Base-by-base conservation (phyloP, 2,888 invertebrate species). In the Tetramorium bicarinatum region DNA sequence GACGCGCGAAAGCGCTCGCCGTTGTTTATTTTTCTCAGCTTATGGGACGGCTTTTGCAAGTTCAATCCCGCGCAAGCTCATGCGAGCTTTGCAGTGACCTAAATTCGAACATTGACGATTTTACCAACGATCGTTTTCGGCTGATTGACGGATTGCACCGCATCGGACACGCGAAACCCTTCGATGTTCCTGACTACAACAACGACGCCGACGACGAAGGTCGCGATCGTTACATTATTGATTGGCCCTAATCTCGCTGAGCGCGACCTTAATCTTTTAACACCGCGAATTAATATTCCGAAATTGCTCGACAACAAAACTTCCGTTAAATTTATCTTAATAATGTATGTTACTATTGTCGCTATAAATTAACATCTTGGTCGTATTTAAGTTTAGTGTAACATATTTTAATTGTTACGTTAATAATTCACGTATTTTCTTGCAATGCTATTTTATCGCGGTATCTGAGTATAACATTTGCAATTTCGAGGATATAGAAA, bases 41-140 rank as follows among this genome's bases (percentile, higher is more conserved):
- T 90, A 90, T 85, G 75, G 18, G 29, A n/a, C 59, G 15, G 25
- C 86, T 80, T 87, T 29, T 47, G 25, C 66, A 89, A 38, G 52
- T 86, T 85, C 87, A 85, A 89, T 89, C 83, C 86, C 41, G 83
- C 88, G 85, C 86, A 67, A 82, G 77, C 81, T 74, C 69, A 85
- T 75, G 82, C 79, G 61, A 76, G 89, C 88, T 87, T 88, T 88
- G 85, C 88, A 74, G 87, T 90, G 92, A 92, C 91, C 91, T 84
- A 88, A 92, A 92, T 92, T 90, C 88, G 84, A 88, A 85, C 38
- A 87, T 89, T 90, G 91, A 91, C 90, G 89, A 89, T 92, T 92
- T 83, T 62, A 44, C 81, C 54, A 79, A 77, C 83, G 74, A 85
- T 77, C 72, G 87, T 86, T 88, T 89, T 59, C 85, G 86, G 87